Percentiles rank a stretch among this genome's conserved stretches.
Evolutionary conservation across 2,113 vertebrate species (phyloP).

Genomic region (Bubo blakistoni): DNA sequence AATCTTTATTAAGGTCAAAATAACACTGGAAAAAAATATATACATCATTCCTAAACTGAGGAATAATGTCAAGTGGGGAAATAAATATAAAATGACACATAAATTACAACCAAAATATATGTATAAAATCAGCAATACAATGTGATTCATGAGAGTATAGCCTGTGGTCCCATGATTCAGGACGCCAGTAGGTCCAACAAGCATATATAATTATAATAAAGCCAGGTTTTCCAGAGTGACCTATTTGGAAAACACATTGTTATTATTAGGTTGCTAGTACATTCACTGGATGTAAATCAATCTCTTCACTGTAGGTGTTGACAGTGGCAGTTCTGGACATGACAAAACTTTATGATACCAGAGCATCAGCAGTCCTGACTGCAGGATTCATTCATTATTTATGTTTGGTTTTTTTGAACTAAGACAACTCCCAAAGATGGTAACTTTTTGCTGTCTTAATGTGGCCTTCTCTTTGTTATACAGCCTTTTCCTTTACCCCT

Average conservation of each 20-base stretch:
- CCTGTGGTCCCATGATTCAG: background rate
- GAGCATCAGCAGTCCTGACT: background rate
- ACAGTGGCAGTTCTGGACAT: background rate
- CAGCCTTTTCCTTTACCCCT: background rate
- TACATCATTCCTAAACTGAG: background rate
- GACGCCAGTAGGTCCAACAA: background rate
- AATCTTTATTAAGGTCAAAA: conserved; percentile 39
- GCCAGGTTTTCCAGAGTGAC: background rate
- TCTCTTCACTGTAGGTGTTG: background rate
- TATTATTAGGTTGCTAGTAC: conserved; percentile 30
- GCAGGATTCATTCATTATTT: background rate
- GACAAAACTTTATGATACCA: background rate
- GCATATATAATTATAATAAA: conserved; percentile 7
- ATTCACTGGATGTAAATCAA: conserved; percentile 18
- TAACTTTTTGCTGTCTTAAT: background rate
- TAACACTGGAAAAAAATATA: background rate
- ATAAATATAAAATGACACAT: conserved; percentile 28
- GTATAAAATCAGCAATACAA: conserved; percentile 21
- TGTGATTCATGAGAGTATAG: conserved; percentile 18
- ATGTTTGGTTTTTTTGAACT: background rate
- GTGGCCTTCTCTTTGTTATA: background rate
- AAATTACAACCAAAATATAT: conserved; percentile 12
- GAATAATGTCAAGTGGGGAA: background rate
- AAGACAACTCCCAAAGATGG: background rate
- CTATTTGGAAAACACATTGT: conserved; percentile 17